phyloP scores from a whole-genome alignment of 2,797 vertebrate species.

The Lutjanus campechanus region DNA sequence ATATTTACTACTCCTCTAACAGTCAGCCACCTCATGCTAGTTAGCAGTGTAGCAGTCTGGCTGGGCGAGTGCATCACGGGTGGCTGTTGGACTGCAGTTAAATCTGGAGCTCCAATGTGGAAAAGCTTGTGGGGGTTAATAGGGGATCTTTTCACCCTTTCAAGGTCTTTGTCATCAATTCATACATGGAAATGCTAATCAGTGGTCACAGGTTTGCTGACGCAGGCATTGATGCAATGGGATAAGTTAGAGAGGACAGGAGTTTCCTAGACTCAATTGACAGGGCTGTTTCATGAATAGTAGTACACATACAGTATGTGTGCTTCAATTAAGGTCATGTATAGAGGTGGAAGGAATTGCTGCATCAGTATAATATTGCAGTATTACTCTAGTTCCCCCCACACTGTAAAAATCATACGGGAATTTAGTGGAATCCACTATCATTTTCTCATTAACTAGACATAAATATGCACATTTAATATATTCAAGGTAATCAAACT shows the following conservation, averaged over 20 bases:
- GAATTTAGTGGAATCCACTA: no score
- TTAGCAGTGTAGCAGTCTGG: conserved; percentile 52
- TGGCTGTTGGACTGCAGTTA: conserved; percentile 58
- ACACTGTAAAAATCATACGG: background rate
- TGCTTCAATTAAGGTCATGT: conserved; percentile 1
- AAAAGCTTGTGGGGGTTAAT: conserved; percentile 59
- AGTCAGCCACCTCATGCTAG: conserved; percentile 44
- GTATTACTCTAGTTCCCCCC: background rate
- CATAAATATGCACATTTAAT: no score
- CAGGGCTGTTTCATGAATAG: conserved; percentile 29
- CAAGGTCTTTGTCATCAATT: conserved; percentile 48
- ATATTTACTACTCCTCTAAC: conserved; percentile 75
- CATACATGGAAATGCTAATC: conserved; percentile 48
- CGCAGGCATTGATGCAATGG: conserved; percentile 67
- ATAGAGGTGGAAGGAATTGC: background rate
- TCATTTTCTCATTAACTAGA: no score
- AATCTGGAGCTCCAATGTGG: conserved; percentile 63
- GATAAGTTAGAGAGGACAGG: conserved; percentile 32
- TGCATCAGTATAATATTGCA: conserved; percentile 6
- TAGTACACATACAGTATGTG: background rate
- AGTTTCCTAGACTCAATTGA: conserved; percentile 51
- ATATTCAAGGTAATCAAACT: no score
- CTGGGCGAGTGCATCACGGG: conserved; percentile 44
- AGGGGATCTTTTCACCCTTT: conserved; percentile 63
- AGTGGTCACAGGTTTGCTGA: conserved; percentile 64